Conservation (phyloP, 2,797 vertebrate genomes). For the Sternarchorhynchus goeldii region DNA sequence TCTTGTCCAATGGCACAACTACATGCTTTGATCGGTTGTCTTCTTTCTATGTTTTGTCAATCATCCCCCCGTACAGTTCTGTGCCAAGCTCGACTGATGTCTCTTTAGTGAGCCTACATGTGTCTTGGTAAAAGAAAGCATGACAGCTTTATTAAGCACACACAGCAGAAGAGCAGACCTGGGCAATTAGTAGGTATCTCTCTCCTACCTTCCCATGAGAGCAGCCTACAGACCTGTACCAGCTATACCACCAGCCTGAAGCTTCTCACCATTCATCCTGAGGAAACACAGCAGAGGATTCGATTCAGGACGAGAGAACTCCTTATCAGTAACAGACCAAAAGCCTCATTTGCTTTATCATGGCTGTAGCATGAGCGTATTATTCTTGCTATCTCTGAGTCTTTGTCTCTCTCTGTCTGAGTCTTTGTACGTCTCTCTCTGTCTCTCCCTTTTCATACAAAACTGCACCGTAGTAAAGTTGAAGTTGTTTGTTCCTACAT, state of each 20-base stretch:
- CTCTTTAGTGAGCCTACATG: background rate
- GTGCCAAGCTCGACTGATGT: background rate
- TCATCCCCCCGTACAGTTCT: background rate
- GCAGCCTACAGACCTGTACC: background rate
- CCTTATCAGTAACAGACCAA: background rate
- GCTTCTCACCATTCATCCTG: background rate
- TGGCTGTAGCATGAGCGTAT: too few species aligned
- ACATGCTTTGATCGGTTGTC: background rate
- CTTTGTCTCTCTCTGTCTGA: background rate
- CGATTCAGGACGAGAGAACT: background rate
- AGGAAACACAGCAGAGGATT: background rate
- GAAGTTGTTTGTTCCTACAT: background rate
- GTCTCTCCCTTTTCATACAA: background rate
- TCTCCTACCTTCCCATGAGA: background rate
- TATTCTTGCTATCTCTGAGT: background rate
- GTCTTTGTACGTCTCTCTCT: background rate
- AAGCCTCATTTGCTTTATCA: background rate
- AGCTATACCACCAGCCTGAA: background rate
- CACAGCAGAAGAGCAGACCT: background rate
- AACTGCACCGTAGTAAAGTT: background rate
- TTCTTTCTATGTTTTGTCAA: too few species aligned
- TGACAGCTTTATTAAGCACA: slow-evolving; percentile 7
- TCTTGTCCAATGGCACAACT: background rate
- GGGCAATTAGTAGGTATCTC: background rate
- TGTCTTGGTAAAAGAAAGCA: background rate